These are phyloP conservation scores for Autographa gamma DNA, from an alignment of 2,888 invertebrate species.

Conservation along the genomic window DNA sequence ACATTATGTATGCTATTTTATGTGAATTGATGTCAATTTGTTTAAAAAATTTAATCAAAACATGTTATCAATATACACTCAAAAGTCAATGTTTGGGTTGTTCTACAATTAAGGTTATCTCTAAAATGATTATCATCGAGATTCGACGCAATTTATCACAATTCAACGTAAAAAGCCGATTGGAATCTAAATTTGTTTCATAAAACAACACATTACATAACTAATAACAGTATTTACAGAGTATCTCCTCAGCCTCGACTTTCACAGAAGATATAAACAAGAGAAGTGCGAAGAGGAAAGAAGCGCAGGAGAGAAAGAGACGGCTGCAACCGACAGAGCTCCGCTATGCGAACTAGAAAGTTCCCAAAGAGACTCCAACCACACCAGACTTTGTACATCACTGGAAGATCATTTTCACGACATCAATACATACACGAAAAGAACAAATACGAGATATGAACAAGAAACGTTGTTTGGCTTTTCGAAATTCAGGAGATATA, in stretches of 20 bases:
- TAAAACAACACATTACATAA: too few species aligned
- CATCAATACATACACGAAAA: constrained; percentile 3
- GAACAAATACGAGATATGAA: neutral
- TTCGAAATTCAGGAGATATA: too few species aligned
- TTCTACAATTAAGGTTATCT: too few species aligned
- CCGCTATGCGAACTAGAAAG: constrained; percentile 8
- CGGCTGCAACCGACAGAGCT: neutral
- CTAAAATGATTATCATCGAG: neutral
- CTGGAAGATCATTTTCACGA: constrained; percentile 6
- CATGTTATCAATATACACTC: too few species aligned
- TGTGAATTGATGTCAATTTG: too few species aligned
- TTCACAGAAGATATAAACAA: neutral
- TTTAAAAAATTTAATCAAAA: too few species aligned
- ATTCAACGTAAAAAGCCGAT: neutral
- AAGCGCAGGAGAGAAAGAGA: constrained; percentile 20
- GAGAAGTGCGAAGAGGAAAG: constrained; percentile 8
- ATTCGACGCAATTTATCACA: neutral
- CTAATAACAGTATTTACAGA: neutral
- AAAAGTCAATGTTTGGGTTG: too few species aligned
- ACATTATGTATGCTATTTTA: too few species aligned
- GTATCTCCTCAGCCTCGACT: neutral
- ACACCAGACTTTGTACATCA: constrained; percentile 2
- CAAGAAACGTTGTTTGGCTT: too few species aligned
- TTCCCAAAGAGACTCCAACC: constrained; percentile 12
- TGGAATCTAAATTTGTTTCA: neutral